Evolutionary conservation across 64 coral and sea anemone genomes (phyloP).

Genomic region (Hydrozoanthus tunicans): DNA sequence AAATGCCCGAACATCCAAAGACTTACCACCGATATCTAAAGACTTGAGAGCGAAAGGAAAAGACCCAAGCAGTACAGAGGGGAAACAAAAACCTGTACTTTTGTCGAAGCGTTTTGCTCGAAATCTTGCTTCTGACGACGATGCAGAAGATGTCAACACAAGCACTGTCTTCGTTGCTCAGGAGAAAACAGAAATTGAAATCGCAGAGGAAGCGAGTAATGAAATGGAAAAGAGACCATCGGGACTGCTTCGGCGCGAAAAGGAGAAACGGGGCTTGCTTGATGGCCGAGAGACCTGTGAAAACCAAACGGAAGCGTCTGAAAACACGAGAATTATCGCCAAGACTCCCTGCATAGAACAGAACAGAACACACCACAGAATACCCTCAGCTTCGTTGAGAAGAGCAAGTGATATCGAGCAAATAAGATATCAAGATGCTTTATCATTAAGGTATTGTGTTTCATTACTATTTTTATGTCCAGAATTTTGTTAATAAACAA

Average conservation of each 20-base stretch:
- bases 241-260: conserved; percentile 42
- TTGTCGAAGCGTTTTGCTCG: conserved; percentile 52
- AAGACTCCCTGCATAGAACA: background rate
- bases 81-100: conserved; percentile 17
- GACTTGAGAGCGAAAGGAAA: conserved; percentile 12
- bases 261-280: conserved; percentile 34
- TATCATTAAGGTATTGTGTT: conserved; percentile 75
- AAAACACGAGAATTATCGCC: background rate
- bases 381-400: background rate
- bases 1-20: background rate
- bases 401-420: conserved; percentile 11
- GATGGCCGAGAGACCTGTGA: background rate
- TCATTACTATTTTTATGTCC: background rate
- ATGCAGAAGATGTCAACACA: conserved; percentile 22
- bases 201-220: background rate
- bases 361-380: background rate
- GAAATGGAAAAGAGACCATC: background rate
- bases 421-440: conserved; percentile 67
- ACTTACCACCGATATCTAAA: conserved; percentile 18
- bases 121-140: conserved; percentile 24
- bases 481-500: background rate
- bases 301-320: background rate
- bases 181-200: background rate
- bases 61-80: background rate
- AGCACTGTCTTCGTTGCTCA: background rate